Conservation (phyloP, 30 jellyfish, hydroid and myxozoan species). For the Nemopilema nomurai region DNA sequence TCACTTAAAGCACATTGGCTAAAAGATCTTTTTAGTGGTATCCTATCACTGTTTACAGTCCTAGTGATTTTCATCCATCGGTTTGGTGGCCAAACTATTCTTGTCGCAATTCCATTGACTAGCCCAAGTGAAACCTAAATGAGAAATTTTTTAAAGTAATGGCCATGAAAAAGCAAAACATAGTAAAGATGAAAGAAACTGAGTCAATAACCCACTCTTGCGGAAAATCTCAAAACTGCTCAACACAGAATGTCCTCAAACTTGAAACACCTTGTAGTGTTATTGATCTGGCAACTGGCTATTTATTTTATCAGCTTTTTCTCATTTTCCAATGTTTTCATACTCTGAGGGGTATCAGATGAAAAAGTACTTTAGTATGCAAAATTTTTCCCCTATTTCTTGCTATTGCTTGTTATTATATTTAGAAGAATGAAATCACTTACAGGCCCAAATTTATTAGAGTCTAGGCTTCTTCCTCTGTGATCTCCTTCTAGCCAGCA, state of each 20-base stretch:
- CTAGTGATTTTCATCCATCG: conserved; percentile 72
- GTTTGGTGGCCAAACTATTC: conserved; percentile 92
- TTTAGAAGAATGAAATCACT: background rate
- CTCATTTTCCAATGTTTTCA: no score
- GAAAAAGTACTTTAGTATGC: no score
- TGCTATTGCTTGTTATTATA: no score
- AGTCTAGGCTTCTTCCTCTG: conserved; percentile 74
- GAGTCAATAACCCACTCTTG: background rate
- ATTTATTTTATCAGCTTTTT: no score
- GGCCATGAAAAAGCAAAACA: background rate
- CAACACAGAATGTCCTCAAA: background rate
- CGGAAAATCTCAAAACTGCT: background rate
- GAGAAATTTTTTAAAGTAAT: no score
- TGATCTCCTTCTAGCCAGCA: conserved; percentile 98
- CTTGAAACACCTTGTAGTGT: no score
- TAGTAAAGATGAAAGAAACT: background rate
- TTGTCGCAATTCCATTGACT: conserved; percentile 78
- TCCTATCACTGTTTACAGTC: conserved; percentile 17
- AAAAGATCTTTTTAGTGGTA: conserved; percentile 26
- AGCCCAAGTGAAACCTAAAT: conserved; percentile 87
- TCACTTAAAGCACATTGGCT: conserved; percentile 28
- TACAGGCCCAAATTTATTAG: conserved; percentile 93
- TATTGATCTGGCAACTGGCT: no score
- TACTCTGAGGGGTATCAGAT: no score
- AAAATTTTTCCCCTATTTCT: no score